Evolutionary conservation across 1,140 invertebrate genomes (phyloP).

Genomic region (Lucilia sericata): DNA sequence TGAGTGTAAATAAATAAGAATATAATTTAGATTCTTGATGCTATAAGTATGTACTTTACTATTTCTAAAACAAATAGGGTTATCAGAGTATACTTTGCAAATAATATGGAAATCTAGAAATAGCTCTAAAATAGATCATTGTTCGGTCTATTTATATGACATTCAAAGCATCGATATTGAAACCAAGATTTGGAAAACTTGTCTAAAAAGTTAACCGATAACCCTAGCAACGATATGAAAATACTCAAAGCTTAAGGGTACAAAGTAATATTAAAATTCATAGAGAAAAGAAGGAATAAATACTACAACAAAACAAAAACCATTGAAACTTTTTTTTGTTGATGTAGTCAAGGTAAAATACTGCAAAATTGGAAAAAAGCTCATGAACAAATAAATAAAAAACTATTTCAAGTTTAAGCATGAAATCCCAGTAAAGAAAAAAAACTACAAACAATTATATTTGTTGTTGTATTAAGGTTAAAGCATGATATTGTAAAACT

Average conservation of each 20-base stretch:
- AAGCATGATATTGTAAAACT: not conserved
- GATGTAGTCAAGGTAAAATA: conserved; percentile 19
- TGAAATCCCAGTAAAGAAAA: not conserved
- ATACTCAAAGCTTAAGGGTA: conserved; percentile 7
- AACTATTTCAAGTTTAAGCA: conserved; percentile 33
- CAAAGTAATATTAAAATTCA: conserved; percentile 5
- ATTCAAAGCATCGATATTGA: no score
- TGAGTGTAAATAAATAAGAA: no score
- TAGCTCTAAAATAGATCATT: no score
- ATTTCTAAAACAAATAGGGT: no score
- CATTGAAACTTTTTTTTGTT: not conserved
- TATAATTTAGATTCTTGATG: no score
- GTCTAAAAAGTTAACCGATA: no score
- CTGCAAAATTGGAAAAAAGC: no score
- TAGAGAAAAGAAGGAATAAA: not conserved
- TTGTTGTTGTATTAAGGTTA: conserved; percentile 28
- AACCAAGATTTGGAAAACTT: no score
- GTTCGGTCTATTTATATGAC: no score
- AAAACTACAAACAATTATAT: conserved; percentile 1
- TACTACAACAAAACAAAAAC: not conserved
- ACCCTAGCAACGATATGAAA: not conserved
- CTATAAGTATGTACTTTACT: no score
- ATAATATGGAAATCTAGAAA: no score
- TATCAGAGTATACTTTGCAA: no score
- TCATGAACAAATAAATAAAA: not conserved